A percentile compares a stretch with the other conserved stretches of the same genome.
Conservation (phyloP, 2,113 vertebrate genomes). For the Corydoras maculifer region DNA sequence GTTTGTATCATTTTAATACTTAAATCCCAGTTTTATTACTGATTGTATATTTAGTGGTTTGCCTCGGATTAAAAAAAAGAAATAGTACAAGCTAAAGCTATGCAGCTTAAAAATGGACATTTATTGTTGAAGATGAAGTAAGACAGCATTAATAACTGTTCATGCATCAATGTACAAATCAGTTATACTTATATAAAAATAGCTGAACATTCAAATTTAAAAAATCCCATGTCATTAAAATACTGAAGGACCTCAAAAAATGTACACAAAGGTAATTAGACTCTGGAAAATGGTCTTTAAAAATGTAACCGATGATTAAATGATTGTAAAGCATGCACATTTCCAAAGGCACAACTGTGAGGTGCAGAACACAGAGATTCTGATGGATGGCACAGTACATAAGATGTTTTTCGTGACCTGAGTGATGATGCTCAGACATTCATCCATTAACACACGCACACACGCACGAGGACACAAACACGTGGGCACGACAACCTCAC, state of each 20-base stretch:
- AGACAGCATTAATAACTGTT: conserved; percentile 1
- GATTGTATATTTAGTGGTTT: background rate
- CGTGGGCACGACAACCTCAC: conserved; percentile 4
- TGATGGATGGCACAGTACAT: conserved; percentile 14
- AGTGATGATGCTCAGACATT: background rate
- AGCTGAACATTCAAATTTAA: conserved; percentile 6
- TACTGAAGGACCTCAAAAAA: background rate
- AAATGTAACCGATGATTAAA: conserved; percentile 14
- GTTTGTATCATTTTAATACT: too few species aligned
- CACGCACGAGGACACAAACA: background rate
- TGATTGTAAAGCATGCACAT: conserved; percentile 27
- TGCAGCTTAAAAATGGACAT: conserved; percentile 10
- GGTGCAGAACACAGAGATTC: conserved; percentile 5
- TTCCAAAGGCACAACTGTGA: conserved; percentile 26
- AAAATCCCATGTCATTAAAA: background rate
- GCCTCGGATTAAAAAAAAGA: conserved; percentile 10
- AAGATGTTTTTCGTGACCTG: conserved; percentile 2
- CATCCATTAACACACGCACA: background rate
- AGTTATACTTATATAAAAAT: conserved; percentile 24
- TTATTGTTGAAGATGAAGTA: conserved; percentile 31
- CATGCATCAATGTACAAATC: conserved; percentile 6
- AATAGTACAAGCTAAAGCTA: too few species aligned
- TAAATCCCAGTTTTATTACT: too few species aligned
- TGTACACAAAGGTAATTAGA: background rate
- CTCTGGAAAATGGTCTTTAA: conserved; percentile 8